phyloP scores from a whole-genome alignment of 1,140 invertebrate species.

The Drosophila asahinai region DNA sequence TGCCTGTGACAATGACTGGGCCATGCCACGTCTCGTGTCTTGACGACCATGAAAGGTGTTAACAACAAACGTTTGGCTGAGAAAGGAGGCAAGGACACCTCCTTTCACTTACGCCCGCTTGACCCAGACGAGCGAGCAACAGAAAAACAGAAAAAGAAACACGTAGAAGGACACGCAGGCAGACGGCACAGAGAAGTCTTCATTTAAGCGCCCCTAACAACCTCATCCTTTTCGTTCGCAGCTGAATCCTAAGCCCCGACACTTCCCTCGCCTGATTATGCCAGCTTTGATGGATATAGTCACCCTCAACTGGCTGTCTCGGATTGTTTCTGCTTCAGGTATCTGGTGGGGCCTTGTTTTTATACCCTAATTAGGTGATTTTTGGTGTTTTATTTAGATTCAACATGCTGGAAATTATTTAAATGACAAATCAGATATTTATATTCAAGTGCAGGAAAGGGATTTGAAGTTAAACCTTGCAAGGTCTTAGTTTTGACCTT shows the following conservation, averaged over 20 bases:
- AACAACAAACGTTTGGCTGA: slow-evolving; percentile 58
- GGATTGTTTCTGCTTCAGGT: background rate
- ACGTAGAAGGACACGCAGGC: slow-evolving; percentile 14
- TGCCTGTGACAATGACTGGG: slow-evolving; percentile 54
- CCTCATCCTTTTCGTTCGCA: slow-evolving; percentile 2
- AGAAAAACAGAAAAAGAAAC: slow-evolving; percentile 6
- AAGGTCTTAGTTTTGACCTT: too few relatives aligned
- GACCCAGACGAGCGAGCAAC: slow-evolving; percentile 64
- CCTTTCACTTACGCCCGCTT: slow-evolving; percentile 60
- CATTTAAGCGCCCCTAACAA: slow-evolving; percentile 24
- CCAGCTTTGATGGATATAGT: slow-evolving; percentile 34
- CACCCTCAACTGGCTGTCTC: slow-evolving; percentile 7
- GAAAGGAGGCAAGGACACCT: slow-evolving; percentile 53
- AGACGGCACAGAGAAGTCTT: slow-evolving; percentile 42
- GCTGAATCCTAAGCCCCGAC: slow-evolving; percentile 7
- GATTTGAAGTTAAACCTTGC: background rate
- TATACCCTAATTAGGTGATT: background rate
- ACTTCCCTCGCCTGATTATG: slow-evolving; percentile 34
- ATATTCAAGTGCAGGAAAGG: background rate
- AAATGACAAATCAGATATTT: background rate
- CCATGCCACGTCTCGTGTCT: slow-evolving; percentile 43
- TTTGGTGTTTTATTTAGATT: background rate
- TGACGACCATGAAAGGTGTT: slow-evolving; percentile 75
- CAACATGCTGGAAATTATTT: background rate
- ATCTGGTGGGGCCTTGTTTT: slow-evolving; percentile 1